Evolutionary conservation across 2,888 invertebrate genomes (phyloP).

Genomic region (Spialia ferax): DNA sequence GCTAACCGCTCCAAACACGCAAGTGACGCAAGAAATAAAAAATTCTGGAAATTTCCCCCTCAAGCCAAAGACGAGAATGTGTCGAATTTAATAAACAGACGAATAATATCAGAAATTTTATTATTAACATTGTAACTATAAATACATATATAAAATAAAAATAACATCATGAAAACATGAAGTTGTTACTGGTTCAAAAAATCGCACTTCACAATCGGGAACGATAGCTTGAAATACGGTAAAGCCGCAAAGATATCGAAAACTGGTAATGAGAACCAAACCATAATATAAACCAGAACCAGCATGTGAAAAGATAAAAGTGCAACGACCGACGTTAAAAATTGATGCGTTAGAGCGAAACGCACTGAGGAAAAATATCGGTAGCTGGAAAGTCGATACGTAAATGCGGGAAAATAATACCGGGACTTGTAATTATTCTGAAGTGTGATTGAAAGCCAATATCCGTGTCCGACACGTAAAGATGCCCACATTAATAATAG

Average conservation of each 20-base stretch:
- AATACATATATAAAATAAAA: no score
- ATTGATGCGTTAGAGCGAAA: slow-evolving; percentile 56
- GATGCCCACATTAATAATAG: not conserved
- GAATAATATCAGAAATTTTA: no score
- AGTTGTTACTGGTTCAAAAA: no score
- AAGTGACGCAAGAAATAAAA: slow-evolving; percentile 1
- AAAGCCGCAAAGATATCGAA: no score
- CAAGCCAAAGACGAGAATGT: no score
- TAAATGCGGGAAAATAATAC: slow-evolving; percentile 51
- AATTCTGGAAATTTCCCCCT: not conserved
- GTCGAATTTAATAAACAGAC: no score
- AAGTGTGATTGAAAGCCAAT: not conserved
- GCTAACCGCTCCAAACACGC: not conserved
- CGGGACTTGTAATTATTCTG: slow-evolving; percentile 11
- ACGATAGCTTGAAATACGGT: no score
- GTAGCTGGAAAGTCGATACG: slow-evolving; percentile 49
- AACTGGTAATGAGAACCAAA: not conserved
- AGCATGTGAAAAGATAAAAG: slow-evolving; percentile 32
- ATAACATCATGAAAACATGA: no score
- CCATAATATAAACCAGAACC: no score
- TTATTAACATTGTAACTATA: no score
- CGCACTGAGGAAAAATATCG: slow-evolving; percentile 69
- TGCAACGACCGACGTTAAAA: slow-evolving; percentile 50
- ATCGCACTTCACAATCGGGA: no score
- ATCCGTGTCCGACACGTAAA: not conserved